Base-by-base conservation (phyloP, 1,140 invertebrate genomes). In the Drosophila sulfurigaster region DNA sequence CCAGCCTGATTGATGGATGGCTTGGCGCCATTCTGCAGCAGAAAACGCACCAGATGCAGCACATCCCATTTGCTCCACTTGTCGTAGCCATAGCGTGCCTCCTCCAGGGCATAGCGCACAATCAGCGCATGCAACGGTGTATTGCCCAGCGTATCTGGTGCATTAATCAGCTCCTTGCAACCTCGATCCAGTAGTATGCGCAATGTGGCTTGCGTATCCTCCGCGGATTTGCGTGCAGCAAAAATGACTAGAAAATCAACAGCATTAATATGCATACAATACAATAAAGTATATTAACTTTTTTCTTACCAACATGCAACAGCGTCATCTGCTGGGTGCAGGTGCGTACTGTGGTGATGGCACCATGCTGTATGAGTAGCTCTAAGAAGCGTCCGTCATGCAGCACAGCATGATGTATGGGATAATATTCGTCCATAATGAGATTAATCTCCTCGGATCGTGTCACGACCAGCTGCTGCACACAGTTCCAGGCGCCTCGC, bases 61-160 rank as follows among this genome's bases (percentile, higher is more conserved):
- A 96, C 94, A 79, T 96, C 95, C 95, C 95, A 96, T 87, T 96
- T 96, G 75, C 95, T 96, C 95, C 95, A 96, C 75, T 94, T 94
- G 73, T 95, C 94, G 75, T 95, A 95, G 6, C 95, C 95, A 86
- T 95, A 96, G 7, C 91, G 93, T 13, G 95, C 94, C 91, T 96
- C 96, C 91, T 96, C 95, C 63, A 96, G 72, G 1, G 96, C 95
- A 93, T 96, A 96, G 49, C 95, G 93, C 2, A 96, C 95, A 54
- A 96, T 96, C 0, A 96, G 89, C 0, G 95, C 95, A 87, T 95
- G 94, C 46, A 95, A 81, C 73, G 96, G 93, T 76, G 94, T 93
- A 93, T 96, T 94, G 74, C 96, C 95, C 56, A 96, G 93, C 49
- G 94, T 95, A 83, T 96, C 96, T 0, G 95, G 94, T 43, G 95